A percentile compares a stretch with the other conserved stretches of the same genome.
phyloP scores from a whole-genome alignment of 2,113 vertebrate species.

The Sylvilagus bachmani region DNA sequence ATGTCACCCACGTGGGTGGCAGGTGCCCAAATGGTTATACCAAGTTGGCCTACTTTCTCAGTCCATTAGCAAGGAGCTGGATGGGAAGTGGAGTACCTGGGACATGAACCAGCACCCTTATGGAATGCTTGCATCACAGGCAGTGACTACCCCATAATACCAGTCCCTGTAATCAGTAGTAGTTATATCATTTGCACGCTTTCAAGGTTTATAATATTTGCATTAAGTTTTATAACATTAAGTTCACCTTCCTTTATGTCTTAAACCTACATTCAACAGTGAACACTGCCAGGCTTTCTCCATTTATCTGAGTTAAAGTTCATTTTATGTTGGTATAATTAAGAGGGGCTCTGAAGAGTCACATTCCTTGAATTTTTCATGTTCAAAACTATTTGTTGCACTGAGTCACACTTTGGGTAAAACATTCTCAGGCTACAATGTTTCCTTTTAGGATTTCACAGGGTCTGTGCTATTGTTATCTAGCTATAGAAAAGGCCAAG shows the following conservation, averaged over 20 bases:
- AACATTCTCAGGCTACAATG: background rate
- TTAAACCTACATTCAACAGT: background rate
- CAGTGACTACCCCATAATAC: no score
- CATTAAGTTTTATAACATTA: background rate
- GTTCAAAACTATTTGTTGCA: background rate
- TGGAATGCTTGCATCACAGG: no score
- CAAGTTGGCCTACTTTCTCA: no score
- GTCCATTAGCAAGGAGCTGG: no score
- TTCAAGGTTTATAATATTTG: background rate
- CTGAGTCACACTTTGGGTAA: background rate
- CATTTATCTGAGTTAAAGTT: background rate
- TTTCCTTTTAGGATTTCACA: background rate
- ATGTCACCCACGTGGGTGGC: no score
- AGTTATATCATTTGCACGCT: background rate
- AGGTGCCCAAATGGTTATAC: no score
- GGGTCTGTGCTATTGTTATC: background rate
- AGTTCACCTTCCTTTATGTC: background rate
- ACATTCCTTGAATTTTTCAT: background rate
- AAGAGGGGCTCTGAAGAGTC: background rate
- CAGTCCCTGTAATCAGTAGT: no score
- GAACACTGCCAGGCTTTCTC: background rate
- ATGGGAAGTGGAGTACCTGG: no score
- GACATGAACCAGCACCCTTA: no score
- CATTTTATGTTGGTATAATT: background rate
- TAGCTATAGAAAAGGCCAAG: background rate